Conservation (phyloP, 92 coral and sea anemone species). For the Phymanthus crucifer region DNA sequence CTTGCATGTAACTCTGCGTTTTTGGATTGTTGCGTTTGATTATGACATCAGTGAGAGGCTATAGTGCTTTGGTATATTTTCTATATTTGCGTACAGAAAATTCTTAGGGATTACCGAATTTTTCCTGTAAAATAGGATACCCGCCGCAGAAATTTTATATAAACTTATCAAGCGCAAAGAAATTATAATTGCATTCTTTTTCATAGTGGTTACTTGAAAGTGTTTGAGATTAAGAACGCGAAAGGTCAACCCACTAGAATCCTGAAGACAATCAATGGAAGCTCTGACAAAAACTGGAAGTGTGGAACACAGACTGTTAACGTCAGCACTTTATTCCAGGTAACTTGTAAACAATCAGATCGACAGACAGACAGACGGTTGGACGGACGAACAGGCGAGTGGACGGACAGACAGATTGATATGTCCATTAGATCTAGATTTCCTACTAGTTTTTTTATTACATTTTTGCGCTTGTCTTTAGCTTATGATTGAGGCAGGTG, state of each 20-base stretch:
- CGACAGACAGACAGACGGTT: background rate
- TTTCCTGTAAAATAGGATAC: too few species aligned
- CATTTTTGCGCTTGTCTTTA: background rate
- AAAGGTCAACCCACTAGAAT: slow-evolving; percentile 34
- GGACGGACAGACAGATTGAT: too few species aligned
- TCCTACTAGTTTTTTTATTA: background rate
- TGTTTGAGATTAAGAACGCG: slow-evolving; percentile 49
- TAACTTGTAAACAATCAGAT: slow-evolving; percentile 29
- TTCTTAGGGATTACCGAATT: too few species aligned
- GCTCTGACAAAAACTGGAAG: slow-evolving; percentile 57
- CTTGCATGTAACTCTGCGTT: too few species aligned
- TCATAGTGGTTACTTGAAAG: slow-evolving; percentile 51
- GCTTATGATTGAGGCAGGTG: slow-evolving; percentile 62
- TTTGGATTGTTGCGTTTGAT: too few species aligned
- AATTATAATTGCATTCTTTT: background rate
- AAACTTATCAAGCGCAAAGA: too few species aligned
- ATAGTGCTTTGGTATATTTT: too few species aligned
- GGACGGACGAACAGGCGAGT: too few species aligned
- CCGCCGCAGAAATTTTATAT: too few species aligned
- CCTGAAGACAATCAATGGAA: slow-evolving; percentile 24
- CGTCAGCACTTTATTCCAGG: slow-evolving; percentile 68
- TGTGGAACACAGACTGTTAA: slow-evolving; percentile 52
- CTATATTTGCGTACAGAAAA: too few species aligned
- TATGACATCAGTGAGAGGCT: too few species aligned
- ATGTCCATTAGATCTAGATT: background rate